Base-by-base conservation (phyloP, 2,113 vertebrate species). In the Ancistrus triradiatus region DNA sequence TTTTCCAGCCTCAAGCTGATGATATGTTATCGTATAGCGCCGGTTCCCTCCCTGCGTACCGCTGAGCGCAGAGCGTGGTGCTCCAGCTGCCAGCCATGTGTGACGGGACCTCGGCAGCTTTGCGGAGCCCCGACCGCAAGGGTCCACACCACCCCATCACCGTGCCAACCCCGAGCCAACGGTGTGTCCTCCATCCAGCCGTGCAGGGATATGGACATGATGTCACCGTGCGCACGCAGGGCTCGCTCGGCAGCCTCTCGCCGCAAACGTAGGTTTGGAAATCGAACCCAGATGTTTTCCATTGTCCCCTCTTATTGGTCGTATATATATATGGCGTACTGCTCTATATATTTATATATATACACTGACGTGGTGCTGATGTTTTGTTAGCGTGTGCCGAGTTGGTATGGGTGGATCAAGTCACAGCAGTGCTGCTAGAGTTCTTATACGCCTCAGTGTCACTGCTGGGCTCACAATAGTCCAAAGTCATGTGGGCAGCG, bases 11-110 rank as follows among this genome's bases (percentile, higher is more conserved):
- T 44, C 47, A 22, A 58, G 59, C 24, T 55, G 68, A 68, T 70
- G 55, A 75, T 71, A 71, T 55, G 64, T 68, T 71, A 71, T 71
- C 59, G 49, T 68, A 59, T 73, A 56, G 60, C 58, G 38, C 49
- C 15, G 46, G 55, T 33, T 66, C 63, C 63, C 53, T 63, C 52
- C 73, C 59, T 58, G 57, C 33, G 42, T 47, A 53, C 19, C 18
- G 59, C 66, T 76, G 2, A 70, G 82, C 81, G 86, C 75, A 86
- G 78, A 58, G 69, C 75, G 74, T 73, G 85, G 87, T 85, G 81
- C 84, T 85, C 84, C 86, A 87, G 83, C 85, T 84, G 81, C 74
- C 77, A 76, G 86, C 78, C 83, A 83, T 76, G 84, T 86, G 87
- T 83, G 86, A 84, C 74, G 66, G 80, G 80, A 74, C 76, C 74